Evolutionary conservation across 1,140 invertebrate species (phyloP), one percentile per base, ranked within the genome.

Genomic region (Drosophila neocordata): DNA sequence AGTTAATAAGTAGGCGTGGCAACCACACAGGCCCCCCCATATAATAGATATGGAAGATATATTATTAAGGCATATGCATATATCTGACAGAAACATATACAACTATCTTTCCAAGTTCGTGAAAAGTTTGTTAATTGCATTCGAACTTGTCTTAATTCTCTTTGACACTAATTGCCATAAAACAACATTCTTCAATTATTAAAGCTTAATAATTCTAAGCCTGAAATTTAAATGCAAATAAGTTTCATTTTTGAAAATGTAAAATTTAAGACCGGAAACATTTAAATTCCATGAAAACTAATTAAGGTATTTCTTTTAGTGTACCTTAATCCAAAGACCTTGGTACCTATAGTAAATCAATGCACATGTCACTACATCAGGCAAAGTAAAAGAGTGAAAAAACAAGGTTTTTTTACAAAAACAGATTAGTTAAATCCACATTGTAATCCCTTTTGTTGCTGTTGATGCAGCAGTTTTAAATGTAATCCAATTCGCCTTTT

Each of bases 1-100:
- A 72, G 67, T 75, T 78, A 78, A 85, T 85, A 87, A 84, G 65
- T 68, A 56, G 73, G 74, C 73, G 65, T 74, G 79, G 63, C 60
- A 52, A 52, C 57, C 15, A 48, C 18, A 48, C 41, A 48, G 9
- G 8, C 13, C 2, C 41, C 15, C 41, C 41, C 15, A 20, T 20
- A 48, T 48, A 20, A 48, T 48, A 11, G 15, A 48, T 48, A 20
- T 48, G 15, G 18, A 8, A 20, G 41, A 48, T 20, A 48, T 48
- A 48, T 48, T 48, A 48, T 48, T 20, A 35, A 11, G 8, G 15
- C 41, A 20, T 13, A 44, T 44, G 41, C 15, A 37, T 8, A 38
- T 38, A 9, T 48, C 4, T 20, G 41, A 48, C 18, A 20, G 9
- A 48, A 48, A 20, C 20, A 48, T 9, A 48, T 18, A 48, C 6